Evolutionary conservation across 2,797 vertebrate genomes (phyloP).

Genomic region (Sebastes cheni): DNA sequence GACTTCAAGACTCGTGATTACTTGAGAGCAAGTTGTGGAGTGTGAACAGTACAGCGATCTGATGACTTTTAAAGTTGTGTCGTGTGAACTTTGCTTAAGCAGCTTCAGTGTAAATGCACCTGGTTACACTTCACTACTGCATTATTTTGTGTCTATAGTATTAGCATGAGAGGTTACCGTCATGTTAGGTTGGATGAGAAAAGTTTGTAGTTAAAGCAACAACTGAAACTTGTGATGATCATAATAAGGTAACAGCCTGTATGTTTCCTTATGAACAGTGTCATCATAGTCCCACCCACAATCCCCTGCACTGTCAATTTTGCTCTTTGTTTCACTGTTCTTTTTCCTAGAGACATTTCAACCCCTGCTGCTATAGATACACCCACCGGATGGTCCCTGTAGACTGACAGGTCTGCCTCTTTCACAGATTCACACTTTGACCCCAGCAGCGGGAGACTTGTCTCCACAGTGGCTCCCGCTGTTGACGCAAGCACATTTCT

Average conservation of each 20-base stretch:
- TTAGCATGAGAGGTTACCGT: neutral
- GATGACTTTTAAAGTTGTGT: no score
- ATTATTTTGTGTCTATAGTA: neutral
- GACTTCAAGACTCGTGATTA: neutral
- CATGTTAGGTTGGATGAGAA: neutral
- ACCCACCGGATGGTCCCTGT: neutral
- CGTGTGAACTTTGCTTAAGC: neutral
- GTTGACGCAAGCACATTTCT: slow-evolving; percentile 52
- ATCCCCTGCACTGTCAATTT: neutral
- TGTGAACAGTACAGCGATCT: neutral
- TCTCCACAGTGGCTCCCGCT: slow-evolving; percentile 31
- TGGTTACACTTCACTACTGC: neutral
- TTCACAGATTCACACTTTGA: slow-evolving; percentile 47
- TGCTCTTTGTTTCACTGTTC: neutral
- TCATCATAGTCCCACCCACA: neutral
- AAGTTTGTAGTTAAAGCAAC: neutral
- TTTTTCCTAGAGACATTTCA: neutral
- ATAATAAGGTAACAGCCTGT: neutral
- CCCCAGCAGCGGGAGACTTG: slow-evolving; percentile 27
- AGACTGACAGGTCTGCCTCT: slow-evolving; percentile 1
- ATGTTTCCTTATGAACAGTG: neutral
- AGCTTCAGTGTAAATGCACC: neutral
- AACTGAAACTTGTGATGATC: neutral
- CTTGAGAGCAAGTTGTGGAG: neutral
- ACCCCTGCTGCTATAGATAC: neutral